Conservation (phyloP, 2,888 invertebrate genomes). For the Lissocephala sabroskyi region DNA sequence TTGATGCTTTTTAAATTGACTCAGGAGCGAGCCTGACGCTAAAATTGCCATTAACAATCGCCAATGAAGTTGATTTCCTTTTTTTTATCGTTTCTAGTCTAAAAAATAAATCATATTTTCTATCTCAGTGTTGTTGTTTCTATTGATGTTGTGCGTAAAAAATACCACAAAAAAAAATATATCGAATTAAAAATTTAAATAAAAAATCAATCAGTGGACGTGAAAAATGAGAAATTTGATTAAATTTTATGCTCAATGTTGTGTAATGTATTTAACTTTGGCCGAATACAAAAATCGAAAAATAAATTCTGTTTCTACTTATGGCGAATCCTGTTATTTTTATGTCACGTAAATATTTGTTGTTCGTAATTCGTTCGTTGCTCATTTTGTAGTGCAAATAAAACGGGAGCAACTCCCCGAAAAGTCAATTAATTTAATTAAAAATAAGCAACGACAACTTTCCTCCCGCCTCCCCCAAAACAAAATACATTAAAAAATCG, state of each 20-base stretch:
- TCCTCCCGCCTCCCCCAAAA: constrained; percentile 6
- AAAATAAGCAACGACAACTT: constrained; percentile 36
- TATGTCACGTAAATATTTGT: constrained; percentile 43
- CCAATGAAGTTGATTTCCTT: constrained; percentile 2
- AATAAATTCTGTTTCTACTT: too few species aligned
- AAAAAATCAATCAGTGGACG: constrained; percentile 13
- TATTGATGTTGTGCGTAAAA: constrained; percentile 64
- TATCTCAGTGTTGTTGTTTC: constrained; percentile 66
- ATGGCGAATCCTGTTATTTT: too few species aligned
- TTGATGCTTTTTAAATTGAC: constrained; percentile 31
- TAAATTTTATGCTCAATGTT: constrained; percentile 34
- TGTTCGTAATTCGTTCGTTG: constrained; percentile 42
- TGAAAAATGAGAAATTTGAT: background rate
- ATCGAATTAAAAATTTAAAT: constrained; percentile 14
- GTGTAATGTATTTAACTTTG: constrained; percentile 24
- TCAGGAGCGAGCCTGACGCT: background rate
- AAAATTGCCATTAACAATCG: background rate
- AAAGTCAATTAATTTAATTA: constrained; percentile 20
- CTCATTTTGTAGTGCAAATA: constrained; percentile 36
- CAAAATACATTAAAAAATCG: constrained; percentile 9
- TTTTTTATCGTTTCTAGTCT: constrained; percentile 5
- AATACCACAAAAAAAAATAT: constrained; percentile 16
- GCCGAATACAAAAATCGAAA: constrained; percentile 9
- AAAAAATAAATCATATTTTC: constrained; percentile 46
- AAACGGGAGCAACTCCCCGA: constrained; percentile 12